These are phyloP conservation scores for Cardiocondyla obscurior DNA, from an alignment of 1,140 invertebrate species.

Conservation along the genomic window DNA sequence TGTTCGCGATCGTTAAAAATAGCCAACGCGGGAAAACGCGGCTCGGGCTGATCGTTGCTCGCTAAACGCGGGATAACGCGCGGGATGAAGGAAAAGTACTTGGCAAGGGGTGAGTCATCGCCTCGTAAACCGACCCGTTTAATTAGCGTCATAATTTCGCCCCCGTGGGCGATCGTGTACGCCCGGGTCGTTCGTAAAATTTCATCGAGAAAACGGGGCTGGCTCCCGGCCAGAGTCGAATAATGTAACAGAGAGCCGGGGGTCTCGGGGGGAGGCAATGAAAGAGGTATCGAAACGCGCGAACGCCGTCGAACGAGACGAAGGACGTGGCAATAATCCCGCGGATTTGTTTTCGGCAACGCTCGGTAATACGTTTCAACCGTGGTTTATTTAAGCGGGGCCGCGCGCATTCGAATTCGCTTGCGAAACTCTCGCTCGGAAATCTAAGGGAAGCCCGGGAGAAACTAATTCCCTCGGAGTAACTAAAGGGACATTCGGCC, in stretches of 20 bases:
- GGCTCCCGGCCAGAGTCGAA: constrained; percentile 12
- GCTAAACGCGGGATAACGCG: neutral
- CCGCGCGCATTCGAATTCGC: neutral
- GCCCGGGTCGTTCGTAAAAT: constrained; percentile 32
- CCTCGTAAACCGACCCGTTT: constrained; percentile 41
- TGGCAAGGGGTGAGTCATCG: constrained; percentile 3
- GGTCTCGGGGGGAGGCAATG: neutral
- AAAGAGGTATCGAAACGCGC: constrained; percentile 2
- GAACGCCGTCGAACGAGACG: neutral
- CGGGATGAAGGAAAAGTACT: neutral
- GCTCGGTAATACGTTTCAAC: neutral
- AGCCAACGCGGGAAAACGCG: neutral
- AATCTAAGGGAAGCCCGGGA: neutral
- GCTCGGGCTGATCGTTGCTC: neutral
- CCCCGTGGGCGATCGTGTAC: constrained; percentile 27
- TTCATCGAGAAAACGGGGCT: neutral
- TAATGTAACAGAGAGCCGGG: constrained; percentile 1
- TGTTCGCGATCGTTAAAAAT: constrained; percentile 2
- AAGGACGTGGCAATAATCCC: neutral
- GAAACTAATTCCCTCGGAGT: neutral
- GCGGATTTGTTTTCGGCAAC: neutral
- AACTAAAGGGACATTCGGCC: neutral
- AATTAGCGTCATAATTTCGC: constrained; percentile 49
- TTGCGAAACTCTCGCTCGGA: neutral
- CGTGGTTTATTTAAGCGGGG: neutral